These are phyloP conservation scores for Cryptoprocta ferox DNA, from an alignment of 2,797 vertebrate genomes.

Conservation along the genomic window DNA sequence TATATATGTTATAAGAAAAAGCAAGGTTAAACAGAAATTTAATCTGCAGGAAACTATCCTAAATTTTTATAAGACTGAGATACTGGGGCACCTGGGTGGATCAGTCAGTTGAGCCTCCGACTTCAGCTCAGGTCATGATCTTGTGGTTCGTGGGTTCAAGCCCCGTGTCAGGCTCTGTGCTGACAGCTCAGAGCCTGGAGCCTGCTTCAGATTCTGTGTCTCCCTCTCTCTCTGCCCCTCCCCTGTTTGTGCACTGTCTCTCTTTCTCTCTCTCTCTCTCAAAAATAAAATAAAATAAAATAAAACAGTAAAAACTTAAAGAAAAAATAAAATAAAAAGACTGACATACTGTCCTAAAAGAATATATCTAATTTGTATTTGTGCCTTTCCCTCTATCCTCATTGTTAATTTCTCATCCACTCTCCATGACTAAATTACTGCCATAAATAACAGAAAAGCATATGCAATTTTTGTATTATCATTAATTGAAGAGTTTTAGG, in stretches of 20 bases:
- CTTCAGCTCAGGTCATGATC: too few relatives aligned
- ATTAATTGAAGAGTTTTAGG: not conserved
- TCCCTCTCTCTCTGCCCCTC: too few relatives aligned
- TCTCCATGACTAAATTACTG: not conserved
- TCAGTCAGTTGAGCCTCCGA: too few relatives aligned
- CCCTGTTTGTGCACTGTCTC: too few relatives aligned
- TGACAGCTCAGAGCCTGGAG: too few relatives aligned
- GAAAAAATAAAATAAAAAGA: not conserved
- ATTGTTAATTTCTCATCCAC: not conserved
- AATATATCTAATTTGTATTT: not conserved
- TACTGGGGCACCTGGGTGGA: not conserved
- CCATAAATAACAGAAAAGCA: not conserved
- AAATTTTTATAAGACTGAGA: not conserved
- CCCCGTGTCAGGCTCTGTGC: too few relatives aligned
- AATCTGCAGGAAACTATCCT: not conserved
- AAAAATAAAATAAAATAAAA: too few relatives aligned
- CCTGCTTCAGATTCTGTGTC: too few relatives aligned
- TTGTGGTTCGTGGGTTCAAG: too few relatives aligned
- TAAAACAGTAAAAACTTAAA: too few relatives aligned
- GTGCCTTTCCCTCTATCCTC: not conserved
- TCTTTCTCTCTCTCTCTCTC: too few relatives aligned
- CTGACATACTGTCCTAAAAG: not conserved
- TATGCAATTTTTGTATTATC: not conserved
- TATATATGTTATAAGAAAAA: not conserved
- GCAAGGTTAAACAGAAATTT: not conserved